phyloP scores from a whole-genome alignment of 1,140 invertebrate species.

The Brachionus koreanus region DNA sequence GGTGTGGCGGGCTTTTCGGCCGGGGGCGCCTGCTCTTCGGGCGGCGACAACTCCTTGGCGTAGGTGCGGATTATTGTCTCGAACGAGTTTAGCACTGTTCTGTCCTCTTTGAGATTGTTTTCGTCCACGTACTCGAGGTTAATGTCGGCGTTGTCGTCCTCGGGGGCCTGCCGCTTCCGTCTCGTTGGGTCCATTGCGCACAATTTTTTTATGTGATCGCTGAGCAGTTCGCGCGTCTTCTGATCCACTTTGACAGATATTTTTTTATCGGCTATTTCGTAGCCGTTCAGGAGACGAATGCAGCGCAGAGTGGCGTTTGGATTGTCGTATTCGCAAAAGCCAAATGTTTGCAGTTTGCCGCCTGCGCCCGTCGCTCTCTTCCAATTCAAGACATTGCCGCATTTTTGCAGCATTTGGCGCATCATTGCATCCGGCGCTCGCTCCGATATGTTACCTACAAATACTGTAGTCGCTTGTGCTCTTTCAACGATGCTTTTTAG shows the following conservation, averaged over 20 bases:
- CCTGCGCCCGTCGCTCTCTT: conserved; percentile 82
- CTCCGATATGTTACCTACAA: conserved; percentile 96
- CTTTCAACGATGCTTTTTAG: neutral
- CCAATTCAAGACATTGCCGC: conserved; percentile 91
- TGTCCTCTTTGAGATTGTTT: conserved; percentile 51
- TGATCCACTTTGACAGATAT: conserved; percentile 89
- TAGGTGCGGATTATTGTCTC: conserved; percentile 75
- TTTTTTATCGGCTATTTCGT: conserved; percentile 85
- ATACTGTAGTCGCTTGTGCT: conserved; percentile 74
- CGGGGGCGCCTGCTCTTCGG: neutral
- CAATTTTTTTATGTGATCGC: conserved; percentile 71
- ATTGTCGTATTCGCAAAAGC: conserved; percentile 92
- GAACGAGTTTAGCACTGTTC: conserved; percentile 69
- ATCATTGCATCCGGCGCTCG: conserved; percentile 90
- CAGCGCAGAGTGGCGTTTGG: conserved; percentile 89
- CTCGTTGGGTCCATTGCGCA: neutral
- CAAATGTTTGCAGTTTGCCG: conserved; percentile 76
- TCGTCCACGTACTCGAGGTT: conserved; percentile 52
- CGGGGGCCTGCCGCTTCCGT: neutral
- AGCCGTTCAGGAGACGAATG: conserved; percentile 86
- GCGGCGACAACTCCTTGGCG: conserved; percentile 63
- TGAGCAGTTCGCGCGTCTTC: conserved; percentile 87
- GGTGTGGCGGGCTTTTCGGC: neutral
- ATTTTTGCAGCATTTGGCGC: conserved; percentile 74
- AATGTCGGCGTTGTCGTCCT: conserved; percentile 47